Conservation (phyloP, 2,113 vertebrate species). For the mouse (Mus musculus) region DNA sequence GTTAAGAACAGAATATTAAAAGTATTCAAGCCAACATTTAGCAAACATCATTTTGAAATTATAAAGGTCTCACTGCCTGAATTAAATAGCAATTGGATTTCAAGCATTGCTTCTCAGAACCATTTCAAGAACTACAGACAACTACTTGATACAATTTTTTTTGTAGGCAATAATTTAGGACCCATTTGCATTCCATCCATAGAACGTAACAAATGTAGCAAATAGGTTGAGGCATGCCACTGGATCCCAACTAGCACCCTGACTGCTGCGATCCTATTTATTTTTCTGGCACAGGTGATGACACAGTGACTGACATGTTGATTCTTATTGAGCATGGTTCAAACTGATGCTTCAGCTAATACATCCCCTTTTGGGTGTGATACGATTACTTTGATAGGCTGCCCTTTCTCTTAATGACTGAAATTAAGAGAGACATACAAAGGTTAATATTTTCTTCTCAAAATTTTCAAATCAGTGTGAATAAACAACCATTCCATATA, state of each 20-base stretch:
- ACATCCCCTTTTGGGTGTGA: constrained; percentile 72
- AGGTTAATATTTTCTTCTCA: constrained; percentile 19
- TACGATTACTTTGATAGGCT: constrained; percentile 58
- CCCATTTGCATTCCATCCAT: constrained; percentile 79
- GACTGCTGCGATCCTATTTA: constrained; percentile 68
- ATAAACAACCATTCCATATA: constrained; percentile 22
- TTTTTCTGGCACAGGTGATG: constrained; percentile 54
- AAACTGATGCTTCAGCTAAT: constrained; percentile 79
- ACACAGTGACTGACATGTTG: constrained; percentile 82
- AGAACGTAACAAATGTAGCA: constrained; percentile 84
- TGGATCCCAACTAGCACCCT: constrained; percentile 79
- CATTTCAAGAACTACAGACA: constrained; percentile 72
- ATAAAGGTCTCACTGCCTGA: constrained; percentile 77
- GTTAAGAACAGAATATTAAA: constrained; percentile 75
- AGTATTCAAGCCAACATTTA: constrained; percentile 74
- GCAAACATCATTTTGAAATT: constrained; percentile 81
- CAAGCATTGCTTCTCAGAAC: constrained; percentile 81
- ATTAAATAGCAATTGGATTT: constrained; percentile 84
- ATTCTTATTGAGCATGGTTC: constrained; percentile 76
- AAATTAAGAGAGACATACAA: constrained; percentile 15
- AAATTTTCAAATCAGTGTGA: neutral
- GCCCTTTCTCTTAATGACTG: neutral
- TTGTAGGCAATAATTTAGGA: constrained; percentile 78
- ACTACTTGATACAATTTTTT: constrained; percentile 68
- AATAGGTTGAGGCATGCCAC: constrained; percentile 75